These are phyloP conservation scores for Dicycla oo DNA, from an alignment of 2,888 invertebrate genomes.

Conservation along the genomic window DNA sequence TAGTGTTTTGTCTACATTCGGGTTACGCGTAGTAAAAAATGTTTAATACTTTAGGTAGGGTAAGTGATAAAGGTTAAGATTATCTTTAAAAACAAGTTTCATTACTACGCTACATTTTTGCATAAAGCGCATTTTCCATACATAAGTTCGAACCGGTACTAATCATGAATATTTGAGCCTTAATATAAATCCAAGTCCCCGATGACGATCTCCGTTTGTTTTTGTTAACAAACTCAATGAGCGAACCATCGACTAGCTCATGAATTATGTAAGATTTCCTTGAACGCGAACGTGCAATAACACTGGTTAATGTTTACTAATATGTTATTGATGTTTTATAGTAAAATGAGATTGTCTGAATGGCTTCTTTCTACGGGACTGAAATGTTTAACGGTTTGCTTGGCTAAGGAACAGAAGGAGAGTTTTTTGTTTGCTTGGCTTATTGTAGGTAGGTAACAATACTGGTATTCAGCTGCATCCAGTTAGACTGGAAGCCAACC, in stretches of 20 bases:
- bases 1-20: slow-evolving; percentile 10
- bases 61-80: neutral
- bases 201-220: slow-evolving; percentile 54
- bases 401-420: neutral
- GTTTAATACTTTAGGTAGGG: neutral
- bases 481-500: neutral
- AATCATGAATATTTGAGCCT: slow-evolving; percentile 11
- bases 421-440: neutral
- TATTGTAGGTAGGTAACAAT: neutral
- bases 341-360: slow-evolving; percentile 27
- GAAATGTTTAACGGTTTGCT: neutral
- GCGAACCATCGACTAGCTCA: slow-evolving; percentile 42
- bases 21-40: neutral
- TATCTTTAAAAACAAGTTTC: slow-evolving; percentile 17
- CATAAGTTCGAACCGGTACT: slow-evolving; percentile 16
- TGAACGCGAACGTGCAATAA: slow-evolving; percentile 59
- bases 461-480: neutral
- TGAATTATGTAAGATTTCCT: slow-evolving; percentile 71
- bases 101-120: slow-evolving; percentile 14
- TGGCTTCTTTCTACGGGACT: slow-evolving; percentile 14
- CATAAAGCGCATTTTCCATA: slow-evolving; percentile 13
- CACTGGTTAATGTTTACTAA: slow-evolving; percentile 54
- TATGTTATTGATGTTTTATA: slow-evolving; percentile 26
- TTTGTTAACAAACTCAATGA: slow-evolving; percentile 63
- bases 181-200: slow-evolving; percentile 8